Percentiles rank a stretch among this genome's conserved stretches.
Conservation (phyloP, 2,888 invertebrate genomes). For the Rhorus exstirpatorius region DNA sequence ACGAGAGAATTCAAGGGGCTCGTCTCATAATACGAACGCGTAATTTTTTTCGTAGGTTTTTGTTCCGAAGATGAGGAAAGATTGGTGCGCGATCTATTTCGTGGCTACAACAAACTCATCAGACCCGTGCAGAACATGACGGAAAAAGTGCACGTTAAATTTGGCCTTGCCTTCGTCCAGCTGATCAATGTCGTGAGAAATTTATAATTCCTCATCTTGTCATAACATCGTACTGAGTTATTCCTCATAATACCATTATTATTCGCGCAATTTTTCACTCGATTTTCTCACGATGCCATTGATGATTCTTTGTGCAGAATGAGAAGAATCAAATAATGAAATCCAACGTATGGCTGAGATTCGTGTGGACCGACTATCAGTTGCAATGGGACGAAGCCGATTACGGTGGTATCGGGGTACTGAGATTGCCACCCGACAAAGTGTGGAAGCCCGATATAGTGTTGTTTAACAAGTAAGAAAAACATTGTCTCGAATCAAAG, state of each 20-base stretch:
- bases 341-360: constrained; percentile 98
- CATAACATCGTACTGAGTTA: too few species aligned
- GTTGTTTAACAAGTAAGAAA: constrained; percentile 97
- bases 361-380: constrained; percentile 99
- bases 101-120: constrained; percentile 99
- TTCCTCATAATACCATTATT: too few species aligned
- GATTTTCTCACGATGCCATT: background rate
- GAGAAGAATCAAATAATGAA: constrained; percentile 99
- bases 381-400: constrained; percentile 98
- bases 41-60: constrained; percentile 87
- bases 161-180: constrained; percentile 98
- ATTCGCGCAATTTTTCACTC: background rate
- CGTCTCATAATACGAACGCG: constrained; percentile 37
- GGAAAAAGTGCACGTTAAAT: constrained; percentile 97
- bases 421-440: constrained; percentile 97
- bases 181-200: constrained; percentile 98
- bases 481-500: background rate
- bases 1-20: background rate
- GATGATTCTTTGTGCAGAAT: constrained; percentile 89
- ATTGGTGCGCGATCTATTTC: constrained; percentile 97
- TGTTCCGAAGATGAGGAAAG: constrained; percentile 99
- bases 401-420: constrained; percentile 97
- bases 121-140: constrained; percentile 99
- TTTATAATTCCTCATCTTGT: background rate
- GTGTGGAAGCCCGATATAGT: constrained; percentile 99